Percentiles rank a stretch among this genome's conserved stretches.
Evolutionary conservation across 2,113 vertebrate genomes (phyloP).

Genomic region (Platysternon megacephalum): DNA sequence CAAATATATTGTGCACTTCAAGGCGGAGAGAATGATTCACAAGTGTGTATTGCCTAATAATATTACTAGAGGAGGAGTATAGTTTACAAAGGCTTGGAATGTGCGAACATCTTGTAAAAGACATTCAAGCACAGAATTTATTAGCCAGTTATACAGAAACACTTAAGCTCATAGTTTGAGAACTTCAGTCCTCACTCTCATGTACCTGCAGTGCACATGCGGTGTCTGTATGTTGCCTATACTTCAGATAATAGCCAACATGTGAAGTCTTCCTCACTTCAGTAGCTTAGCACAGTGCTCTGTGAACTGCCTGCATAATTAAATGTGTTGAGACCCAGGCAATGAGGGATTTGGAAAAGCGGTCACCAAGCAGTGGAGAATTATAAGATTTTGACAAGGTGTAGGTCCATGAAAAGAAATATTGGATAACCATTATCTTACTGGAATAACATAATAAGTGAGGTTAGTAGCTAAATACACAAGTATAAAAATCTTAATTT

Average conservation of each 20-base stretch:
- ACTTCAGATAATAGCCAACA: accelerated
- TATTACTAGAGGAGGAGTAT: not conserved
- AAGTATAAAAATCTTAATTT: too few relatives aligned
- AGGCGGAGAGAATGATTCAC: not conserved
- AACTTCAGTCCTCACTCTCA: not conserved
- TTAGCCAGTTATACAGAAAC: not conserved
- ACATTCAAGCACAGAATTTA: accelerated
- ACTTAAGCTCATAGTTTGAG: not conserved
- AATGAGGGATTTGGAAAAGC: not conserved
- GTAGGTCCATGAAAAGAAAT: not conserved
- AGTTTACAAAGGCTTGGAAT: not conserved
- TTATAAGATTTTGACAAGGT: too few relatives aligned
- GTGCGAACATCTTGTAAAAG: not conserved
- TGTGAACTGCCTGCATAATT: not conserved
- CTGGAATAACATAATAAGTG: not conserved
- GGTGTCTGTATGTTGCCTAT: not conserved
- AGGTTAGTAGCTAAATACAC: not conserved
- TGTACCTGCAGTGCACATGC: accelerated
- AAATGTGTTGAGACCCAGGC: not conserved
- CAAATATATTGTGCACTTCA: not conserved
- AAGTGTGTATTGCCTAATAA: not conserved
- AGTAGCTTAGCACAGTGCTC: not conserved
- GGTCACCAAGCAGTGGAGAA: not conserved
- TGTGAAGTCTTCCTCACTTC: not conserved
- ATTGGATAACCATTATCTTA: too few relatives aligned